phyloP scores from a whole-genome alignment of 2,888 invertebrate species.

The Conchocele bisecta region DNA sequence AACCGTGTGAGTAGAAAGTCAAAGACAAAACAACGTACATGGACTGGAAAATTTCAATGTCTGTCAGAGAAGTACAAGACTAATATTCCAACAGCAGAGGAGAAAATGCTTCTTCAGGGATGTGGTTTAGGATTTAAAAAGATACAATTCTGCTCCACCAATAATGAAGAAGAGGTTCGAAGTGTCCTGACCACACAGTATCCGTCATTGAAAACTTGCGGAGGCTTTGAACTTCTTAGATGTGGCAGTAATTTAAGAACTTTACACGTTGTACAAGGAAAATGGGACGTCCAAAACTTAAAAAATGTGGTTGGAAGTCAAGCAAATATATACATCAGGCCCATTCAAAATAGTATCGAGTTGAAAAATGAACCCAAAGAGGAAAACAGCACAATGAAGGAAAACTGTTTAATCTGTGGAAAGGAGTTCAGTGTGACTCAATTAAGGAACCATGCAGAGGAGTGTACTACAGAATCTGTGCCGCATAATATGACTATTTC shows the following conservation, averaged over 20 bases:
- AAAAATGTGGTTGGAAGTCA: conserved; percentile 3
- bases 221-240: conserved; percentile 6
- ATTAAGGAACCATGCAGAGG: neutral
- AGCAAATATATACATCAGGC: conserved; percentile 2
- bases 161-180: conserved; percentile 7
- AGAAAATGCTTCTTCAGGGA: conserved; percentile 1
- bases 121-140: conserved; percentile 10
- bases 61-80: conserved; percentile 6
- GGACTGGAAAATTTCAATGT: conserved; percentile 15
- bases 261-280: conserved; percentile 1
- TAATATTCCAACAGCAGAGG: neutral
- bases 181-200: conserved; percentile 4
- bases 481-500: no score
- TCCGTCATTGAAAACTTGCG: conserved; percentile 9
- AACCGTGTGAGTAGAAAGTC: neutral
- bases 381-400: neutral
- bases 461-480: neutral
- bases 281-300: conserved; percentile 6
- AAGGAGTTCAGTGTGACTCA: conserved; percentile 1
- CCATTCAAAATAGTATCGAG: neutral
- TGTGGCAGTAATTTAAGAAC: neutral
- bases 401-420: conserved; percentile 3
- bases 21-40: conserved; percentile 3
- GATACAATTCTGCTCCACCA: conserved; percentile 1
- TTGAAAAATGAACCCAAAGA: neutral